Evolutionary conservation across 2,113 vertebrate genomes (phyloP).

Genomic region (Megaceryle maxima): DNA sequence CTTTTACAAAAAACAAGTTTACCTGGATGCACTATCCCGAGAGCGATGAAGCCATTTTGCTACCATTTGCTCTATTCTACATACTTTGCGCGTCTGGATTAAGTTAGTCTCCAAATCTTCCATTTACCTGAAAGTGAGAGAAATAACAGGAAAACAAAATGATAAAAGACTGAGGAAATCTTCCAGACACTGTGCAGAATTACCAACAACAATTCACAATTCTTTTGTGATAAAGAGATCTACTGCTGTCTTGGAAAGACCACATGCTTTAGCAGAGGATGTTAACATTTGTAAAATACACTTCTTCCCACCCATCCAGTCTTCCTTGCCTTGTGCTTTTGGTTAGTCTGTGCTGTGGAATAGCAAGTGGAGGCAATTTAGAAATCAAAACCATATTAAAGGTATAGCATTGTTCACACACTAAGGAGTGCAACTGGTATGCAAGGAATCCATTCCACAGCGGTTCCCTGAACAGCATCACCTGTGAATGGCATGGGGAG

Average conservation of each 20-base stretch:
- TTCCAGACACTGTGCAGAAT: not conserved
- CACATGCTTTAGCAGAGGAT: not conserved
- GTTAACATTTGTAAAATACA: not conserved
- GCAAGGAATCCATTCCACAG: too few relatives aligned
- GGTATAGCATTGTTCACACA: too few relatives aligned
- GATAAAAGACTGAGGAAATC: not conserved
- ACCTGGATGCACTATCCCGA: conserved; percentile 88
- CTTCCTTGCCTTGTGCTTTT: not conserved
- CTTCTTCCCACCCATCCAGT: not conserved
- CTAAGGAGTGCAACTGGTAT: too few relatives aligned
- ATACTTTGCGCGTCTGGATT: conserved; percentile 85
- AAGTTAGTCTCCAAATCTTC: conserved; percentile 91
- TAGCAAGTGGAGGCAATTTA: too few relatives aligned
- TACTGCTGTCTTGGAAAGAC: not conserved
- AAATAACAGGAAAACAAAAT: not conserved
- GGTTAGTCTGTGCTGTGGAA: not conserved
- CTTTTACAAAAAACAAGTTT: not conserved
- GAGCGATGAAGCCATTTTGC: conserved; percentile 93
- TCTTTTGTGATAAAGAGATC: not conserved
- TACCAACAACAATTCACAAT: not conserved
- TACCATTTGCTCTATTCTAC: conserved; percentile 94
- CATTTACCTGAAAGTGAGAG: conserved; percentile 87
- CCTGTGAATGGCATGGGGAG: too few relatives aligned
- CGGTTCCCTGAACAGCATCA: too few relatives aligned
- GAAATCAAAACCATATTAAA: too few relatives aligned